Evolutionary conservation across 1,140 invertebrate genomes (phyloP).

Genomic region (Mya arenaria): DNA sequence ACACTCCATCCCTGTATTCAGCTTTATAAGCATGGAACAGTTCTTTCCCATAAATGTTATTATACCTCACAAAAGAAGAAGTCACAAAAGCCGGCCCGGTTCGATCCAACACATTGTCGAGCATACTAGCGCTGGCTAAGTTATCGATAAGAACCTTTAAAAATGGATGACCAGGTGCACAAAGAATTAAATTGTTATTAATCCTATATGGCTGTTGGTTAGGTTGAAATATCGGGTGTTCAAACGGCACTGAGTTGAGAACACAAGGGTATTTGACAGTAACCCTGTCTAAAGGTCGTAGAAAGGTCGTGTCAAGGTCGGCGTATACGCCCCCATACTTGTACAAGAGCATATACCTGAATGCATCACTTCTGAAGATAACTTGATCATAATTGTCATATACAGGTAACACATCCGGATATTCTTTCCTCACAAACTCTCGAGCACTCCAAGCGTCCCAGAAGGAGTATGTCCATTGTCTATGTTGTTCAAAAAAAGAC

Average conservation of each 20-base stretch:
- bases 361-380: constrained; percentile 63
- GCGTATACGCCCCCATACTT: constrained; percentile 74
- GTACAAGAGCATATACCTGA: constrained; percentile 71
- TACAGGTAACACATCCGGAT: constrained; percentile 61
- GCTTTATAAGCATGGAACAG: neutral
- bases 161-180: constrained; percentile 69
- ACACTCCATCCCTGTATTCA: neutral
- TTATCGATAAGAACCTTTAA: constrained; percentile 65
- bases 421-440: constrained; percentile 59
- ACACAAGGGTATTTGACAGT: constrained; percentile 67
- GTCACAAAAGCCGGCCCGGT: constrained; percentile 74
- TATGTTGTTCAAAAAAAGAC: constrained; percentile 58
- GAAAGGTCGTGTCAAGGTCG: constrained; percentile 72
- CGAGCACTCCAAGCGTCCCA: constrained; percentile 72
- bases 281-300: constrained; percentile 64
- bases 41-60: neutral
- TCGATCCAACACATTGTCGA: constrained; percentile 68
- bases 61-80: neutral
- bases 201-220: constrained; percentile 65
- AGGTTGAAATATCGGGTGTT: constrained; percentile 66
- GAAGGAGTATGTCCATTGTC: constrained; percentile 72
- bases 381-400: constrained; percentile 56
- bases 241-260: constrained; percentile 71
- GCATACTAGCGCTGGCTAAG: constrained; percentile 64
- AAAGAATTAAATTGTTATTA: constrained; percentile 74